A percentile compares a stretch with the other conserved stretches of the same genome.
Conservation (phyloP, 1,140 invertebrate species). For the Leptopilina clavipes region DNA sequence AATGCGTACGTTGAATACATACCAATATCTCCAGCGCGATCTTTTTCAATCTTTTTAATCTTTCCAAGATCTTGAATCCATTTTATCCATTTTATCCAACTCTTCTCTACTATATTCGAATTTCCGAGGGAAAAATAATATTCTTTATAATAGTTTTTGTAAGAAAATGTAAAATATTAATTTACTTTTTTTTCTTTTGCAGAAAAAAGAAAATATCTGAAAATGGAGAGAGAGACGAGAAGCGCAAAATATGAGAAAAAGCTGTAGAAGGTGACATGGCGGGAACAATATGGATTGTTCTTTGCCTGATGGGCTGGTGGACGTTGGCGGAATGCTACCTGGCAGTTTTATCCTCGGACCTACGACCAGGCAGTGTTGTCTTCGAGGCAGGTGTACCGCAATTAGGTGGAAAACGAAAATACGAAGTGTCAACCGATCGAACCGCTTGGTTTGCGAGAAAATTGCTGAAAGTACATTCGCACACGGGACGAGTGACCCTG, state of each 20-base stretch:
- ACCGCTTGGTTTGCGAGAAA: slow-evolving; percentile 88
- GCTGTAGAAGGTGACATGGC: slow-evolving; percentile 60
- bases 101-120: background rate
- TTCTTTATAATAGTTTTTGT: no score
- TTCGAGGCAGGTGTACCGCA: slow-evolving; percentile 88
- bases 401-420: slow-evolving; percentile 82
- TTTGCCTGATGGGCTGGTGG: slow-evolving; percentile 55
- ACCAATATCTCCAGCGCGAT: background rate
- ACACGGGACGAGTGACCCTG: slow-evolving; percentile 84
- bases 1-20: slow-evolving; percentile 47
- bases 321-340: slow-evolving; percentile 75
- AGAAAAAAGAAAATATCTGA: background rate
- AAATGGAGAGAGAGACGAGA: background rate
- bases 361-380: slow-evolving; percentile 81
- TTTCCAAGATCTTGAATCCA: background rate
- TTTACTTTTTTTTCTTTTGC: no score
- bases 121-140: no score
- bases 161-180: no score
- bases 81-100: background rate
- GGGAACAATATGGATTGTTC: slow-evolving; percentile 62
- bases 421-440: slow-evolving; percentile 84
- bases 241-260: slow-evolving; percentile 37
- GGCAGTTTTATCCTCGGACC: slow-evolving; percentile 82
- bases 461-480: slow-evolving; percentile 83
- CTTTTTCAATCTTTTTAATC: background rate